phyloP scores from a whole-genome alignment of 1,140 invertebrate species.

The Octopus sinensis region DNA sequence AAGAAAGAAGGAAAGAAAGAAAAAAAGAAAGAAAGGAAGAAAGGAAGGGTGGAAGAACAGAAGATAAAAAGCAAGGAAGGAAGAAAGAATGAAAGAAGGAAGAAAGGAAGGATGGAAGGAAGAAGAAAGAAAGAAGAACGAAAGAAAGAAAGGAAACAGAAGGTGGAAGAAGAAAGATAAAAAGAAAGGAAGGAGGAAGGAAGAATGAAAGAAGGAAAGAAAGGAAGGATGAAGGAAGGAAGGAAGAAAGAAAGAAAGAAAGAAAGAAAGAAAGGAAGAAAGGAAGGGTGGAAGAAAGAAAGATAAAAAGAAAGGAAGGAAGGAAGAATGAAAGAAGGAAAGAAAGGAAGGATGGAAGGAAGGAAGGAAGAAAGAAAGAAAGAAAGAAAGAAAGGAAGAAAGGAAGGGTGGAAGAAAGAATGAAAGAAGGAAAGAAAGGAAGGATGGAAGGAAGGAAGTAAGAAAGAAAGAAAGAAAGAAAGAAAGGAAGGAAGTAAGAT shows the following conservation, averaged over 20 bases:
- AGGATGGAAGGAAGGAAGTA: neutral
- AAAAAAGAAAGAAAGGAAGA: neutral
- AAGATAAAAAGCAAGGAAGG: neutral
- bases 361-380: neutral
- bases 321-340: neutral
- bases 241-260: neutral
- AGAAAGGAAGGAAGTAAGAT: too few relatives aligned
- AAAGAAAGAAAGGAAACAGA: neutral
- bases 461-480: neutral
- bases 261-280: neutral
- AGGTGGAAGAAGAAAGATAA: neutral
- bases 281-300: neutral
- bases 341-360: neutral
- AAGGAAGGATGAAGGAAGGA: neutral
- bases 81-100: neutral
- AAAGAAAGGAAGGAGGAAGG: neutral
- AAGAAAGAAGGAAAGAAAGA: neutral
- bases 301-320: neutral
- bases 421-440: neutral
- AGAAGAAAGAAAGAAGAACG: neutral
- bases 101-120: too few relatives aligned
- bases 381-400: neutral
- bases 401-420: neutral
- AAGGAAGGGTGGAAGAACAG: neutral
- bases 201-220: neutral